Conservation (phyloP, 2,113 vertebrate species). For the Phalacrocorax pelagicus region DNA sequence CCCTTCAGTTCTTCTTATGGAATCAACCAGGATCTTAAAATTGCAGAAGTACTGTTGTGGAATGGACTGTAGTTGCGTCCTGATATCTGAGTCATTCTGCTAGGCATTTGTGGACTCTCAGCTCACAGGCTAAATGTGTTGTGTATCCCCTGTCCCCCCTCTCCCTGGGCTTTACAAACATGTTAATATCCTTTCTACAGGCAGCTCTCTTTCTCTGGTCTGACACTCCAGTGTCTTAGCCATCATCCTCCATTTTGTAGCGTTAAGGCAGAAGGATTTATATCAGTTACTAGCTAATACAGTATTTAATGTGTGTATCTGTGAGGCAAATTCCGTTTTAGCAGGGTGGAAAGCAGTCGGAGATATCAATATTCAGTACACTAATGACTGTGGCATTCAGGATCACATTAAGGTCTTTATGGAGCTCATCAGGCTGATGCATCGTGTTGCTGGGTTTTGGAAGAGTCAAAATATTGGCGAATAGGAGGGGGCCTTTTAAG, state of each 20-base stretch:
- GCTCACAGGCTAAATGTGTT: neutral
- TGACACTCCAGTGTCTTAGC: neutral
- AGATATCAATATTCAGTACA: neutral
- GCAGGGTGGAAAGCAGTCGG: neutral
- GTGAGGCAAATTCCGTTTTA: conserved; percentile 52
- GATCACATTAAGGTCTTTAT: neutral
- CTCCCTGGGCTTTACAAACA: neutral
- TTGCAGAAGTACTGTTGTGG: neutral
- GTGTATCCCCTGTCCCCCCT: no score
- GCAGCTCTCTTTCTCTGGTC: neutral
- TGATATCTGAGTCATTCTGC: neutral
- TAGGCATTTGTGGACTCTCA: neutral
- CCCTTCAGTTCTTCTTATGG: neutral
- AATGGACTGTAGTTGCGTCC: neutral
- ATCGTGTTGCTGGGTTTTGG: neutral
- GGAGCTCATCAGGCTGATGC: neutral
- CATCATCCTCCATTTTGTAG: neutral
- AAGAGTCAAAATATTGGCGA: neutral
- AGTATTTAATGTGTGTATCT: conserved; percentile 1
- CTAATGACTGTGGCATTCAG: neutral
- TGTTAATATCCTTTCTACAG: neutral
- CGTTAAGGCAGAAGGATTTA: neutral
- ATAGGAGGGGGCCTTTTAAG: neutral
- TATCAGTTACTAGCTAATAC: neutral
- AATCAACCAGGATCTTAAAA: neutral